Base-by-base conservation (phyloP, 2,888 invertebrate genomes). In the Volucella zonaria region DNA sequence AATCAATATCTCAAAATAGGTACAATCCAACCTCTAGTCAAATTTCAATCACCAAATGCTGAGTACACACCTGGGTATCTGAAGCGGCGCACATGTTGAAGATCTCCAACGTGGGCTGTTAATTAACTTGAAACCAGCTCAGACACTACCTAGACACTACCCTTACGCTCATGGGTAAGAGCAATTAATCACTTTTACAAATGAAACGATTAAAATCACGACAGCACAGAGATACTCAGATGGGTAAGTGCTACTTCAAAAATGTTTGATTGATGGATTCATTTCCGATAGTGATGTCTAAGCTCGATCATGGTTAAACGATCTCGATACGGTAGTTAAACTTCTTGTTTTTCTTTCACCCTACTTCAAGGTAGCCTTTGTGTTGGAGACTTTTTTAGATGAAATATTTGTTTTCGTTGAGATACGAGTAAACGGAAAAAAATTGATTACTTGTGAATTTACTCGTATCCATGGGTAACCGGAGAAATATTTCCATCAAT, bases 201-300 rank as follows among this genome's bases (percentile, higher is more conserved):
- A 67, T 67, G 58, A 75, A 66, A 58, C 3, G 75, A 59, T 67
- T 75, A 23, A 23, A 23, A 23, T 23, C 23, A 75, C 51, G 58
- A 66, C 59, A 43, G 31, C 42, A 58, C 3, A 40, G 14, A 38
- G 59, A 70, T 59, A 49, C 8, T 67, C 49, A 59, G 75, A 51
- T 47, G 51, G 23, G 3, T n/a, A 52, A 76, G 67, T 59, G 75
- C 75, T 67, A 67, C 75, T 76, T 76, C 31, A 59, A 4, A 12
- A 49, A 31, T 31, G 4, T 43, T 59, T 76, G 75, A 76, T 76
- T 49, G 58, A 76, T 76, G 67, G 45, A 76, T 76, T 76, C 51
- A 67, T 51, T 76, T 76, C 51, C 59, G 66, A 67, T 51, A 14
- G 31, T 18, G 67, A 59, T 58, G 42, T 58, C 14, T 58, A 31